Evolutionary conservation across 2,113 vertebrate species (phyloP), one percentile per base, ranked within the genome.

Genomic region (Sturnira hondurensis): DNA sequence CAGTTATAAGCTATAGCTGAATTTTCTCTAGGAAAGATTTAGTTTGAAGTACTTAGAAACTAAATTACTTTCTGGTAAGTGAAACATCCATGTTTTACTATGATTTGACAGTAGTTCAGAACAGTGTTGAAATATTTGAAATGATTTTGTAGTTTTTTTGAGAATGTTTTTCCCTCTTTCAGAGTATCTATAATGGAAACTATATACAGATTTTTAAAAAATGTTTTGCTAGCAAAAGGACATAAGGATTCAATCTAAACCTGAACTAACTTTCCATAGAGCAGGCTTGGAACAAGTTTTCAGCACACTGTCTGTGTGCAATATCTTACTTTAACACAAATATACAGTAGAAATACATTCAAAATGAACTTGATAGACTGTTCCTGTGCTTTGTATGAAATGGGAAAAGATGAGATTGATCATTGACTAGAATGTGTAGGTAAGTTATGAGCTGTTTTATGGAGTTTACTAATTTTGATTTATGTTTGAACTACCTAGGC

Each of bases 11-110:
- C 33, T 67, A 5, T 80, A 76, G 54, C 67, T 65, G 24, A 58
- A 43, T 94, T 71, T 89, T 90, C 26, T 90, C 50, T 58, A 93
- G 80, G 76, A 52, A 65, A 92, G 12, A 3, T 80, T 81, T 80
- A 61, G 41, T 76, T 70, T 13, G 92, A 95, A 89, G 7, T 70
- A 77, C 82, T 92, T 87, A 89, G 47, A 89, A 92, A 91, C 20
- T 33, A 45, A 76, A 36, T 47, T 93, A 61, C n/a, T 70, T 86
- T 86, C 43, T 78, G 82, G 26, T 50, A 87, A 88, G 67, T 43
- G 74, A 90, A 58, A 15, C 47, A 73, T 70, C 38, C 7, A 26
- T 88, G 43, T 47, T 63, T 89, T 85, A 86, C 24, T 76, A 19
- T 33, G 31, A 20, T 90, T 90, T 91, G 67, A 91, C 36, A 91